Base-by-base conservation (phyloP, 2,888 invertebrate species). In the Aleiodes alternator region DNA sequence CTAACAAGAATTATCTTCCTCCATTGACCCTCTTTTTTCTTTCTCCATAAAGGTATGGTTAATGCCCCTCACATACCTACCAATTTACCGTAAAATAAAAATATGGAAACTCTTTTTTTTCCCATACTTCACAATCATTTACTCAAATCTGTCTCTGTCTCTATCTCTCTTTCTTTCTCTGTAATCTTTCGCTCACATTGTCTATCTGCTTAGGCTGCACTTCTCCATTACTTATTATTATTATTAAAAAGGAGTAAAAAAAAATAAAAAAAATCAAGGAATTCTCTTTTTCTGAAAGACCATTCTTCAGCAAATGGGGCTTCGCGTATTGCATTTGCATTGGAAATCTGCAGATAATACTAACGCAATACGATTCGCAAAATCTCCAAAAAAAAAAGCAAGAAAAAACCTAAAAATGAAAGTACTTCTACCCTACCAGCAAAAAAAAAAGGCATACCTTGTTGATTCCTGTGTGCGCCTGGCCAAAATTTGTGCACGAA, bases 401-500 rank as follows among this genome's bases (percentile, higher is more conserved):
- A 34, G 34, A 34, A 34, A 34, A 6, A 6, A 31, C 4, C 14
- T 29, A 51, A 68, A 50, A 51, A 23, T 23, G 23, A 48, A 6
- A 38, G 48, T 48, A 48, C 56, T 61, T 56, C 23, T 51, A 23
- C 59, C 50, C 34, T 48, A n/a, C 23, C 23, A 23, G 38, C 31
- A 55, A 48, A 56, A 53, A 66, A 72, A 43, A 66, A 43, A 68
- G 16, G 14, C 57, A n/a, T 76, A 66, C 61, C 73, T 76, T 68
- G 61, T 72, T 71, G 76, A 77, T 77, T 77, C 76, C 69, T 80
- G 59, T 66, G 66, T 55, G 66, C 72, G 55, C 69, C 80, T 81
- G 82, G 82, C 82, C 82, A 82, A 86, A 86, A 86, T 87, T 87
- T 84, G 85, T 84, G 86, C 82, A 87, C 85, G 84, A 86, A 86